Evolutionary conservation across 2,797 vertebrate genomes (phyloP).

Genomic region (Allobates femoralis): DNA sequence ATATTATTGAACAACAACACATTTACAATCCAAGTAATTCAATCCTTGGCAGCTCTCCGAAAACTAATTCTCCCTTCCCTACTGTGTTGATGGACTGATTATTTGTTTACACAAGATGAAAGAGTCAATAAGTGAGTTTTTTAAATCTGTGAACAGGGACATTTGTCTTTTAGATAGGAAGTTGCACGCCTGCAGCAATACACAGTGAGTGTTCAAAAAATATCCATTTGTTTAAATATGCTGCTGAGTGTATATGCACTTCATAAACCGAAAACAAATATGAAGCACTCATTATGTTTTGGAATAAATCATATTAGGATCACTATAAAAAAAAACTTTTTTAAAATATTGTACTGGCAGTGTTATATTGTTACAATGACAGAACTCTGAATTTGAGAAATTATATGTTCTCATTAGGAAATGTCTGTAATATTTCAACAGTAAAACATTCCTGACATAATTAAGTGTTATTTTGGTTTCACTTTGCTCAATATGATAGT

Average conservation of each 20-base stretch:
- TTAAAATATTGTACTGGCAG: neutral
- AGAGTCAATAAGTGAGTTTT: conserved; percentile 71
- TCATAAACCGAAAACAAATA: conserved; percentile 58
- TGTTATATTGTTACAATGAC: neutral
- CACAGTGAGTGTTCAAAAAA: conserved; percentile 67
- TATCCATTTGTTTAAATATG: conserved; percentile 70
- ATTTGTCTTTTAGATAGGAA: conserved; percentile 75
- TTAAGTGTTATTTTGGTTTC: neutral
- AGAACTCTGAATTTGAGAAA: neutral
- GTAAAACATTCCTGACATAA: neutral
- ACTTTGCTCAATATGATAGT: neutral
- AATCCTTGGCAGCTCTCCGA: conserved; percentile 68
- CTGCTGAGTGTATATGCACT: conserved; percentile 66
- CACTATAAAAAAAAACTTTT: conserved; percentile 31
- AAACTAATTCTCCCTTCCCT: conserved; percentile 62
- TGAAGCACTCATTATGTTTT: conserved; percentile 63
- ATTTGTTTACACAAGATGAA: conserved; percentile 73
- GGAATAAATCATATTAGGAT: conserved; percentile 25
- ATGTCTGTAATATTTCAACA: neutral
- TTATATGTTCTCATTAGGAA: neutral
- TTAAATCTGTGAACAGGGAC: conserved; percentile 68
- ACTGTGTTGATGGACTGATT: conserved; percentile 66
- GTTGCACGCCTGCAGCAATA: conserved; percentile 69
- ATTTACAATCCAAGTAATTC: conserved; percentile 69
- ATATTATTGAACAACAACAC: conserved; percentile 51